Percentiles rank a stretch among this genome's conserved stretches.
Conservation (phyloP, 2,888 invertebrate species). For the Gortyna flavago region DNA sequence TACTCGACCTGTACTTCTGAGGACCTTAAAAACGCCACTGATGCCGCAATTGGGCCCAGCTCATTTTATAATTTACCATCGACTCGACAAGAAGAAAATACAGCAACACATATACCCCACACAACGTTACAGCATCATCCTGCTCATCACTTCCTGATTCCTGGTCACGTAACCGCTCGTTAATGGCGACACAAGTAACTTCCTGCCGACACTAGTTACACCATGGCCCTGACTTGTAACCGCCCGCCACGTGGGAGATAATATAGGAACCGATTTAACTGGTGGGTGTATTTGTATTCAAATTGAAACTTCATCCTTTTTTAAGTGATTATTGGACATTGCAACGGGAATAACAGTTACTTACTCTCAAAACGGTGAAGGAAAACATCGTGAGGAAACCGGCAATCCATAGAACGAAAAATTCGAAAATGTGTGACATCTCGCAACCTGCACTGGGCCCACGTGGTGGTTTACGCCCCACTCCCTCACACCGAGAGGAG, state of each 20-base stretch:
- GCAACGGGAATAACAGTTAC: neutral
- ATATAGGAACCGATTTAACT: neutral
- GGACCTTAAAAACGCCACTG: neutral
- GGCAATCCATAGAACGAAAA: no score
- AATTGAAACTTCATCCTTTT: neutral
- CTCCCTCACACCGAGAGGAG: no score
- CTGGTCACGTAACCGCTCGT: constrained; percentile 4
- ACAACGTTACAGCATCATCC: neutral
- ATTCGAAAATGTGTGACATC: neutral
- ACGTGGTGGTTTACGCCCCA: no score
- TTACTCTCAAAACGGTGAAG: neutral
- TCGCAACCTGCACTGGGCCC: neutral
- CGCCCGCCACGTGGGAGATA: constrained; percentile 13
- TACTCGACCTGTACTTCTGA: no score
- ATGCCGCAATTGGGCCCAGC: neutral
- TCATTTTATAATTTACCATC: neutral
- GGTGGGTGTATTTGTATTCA: constrained; percentile 12
- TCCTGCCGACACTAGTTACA: constrained; percentile 31
- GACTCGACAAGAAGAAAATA: neutral
- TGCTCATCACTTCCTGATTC: constrained; percentile 8
- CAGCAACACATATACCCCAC: neutral
- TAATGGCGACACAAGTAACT: constrained; percentile 3
- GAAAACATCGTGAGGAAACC: neutral
- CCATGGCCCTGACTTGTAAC: constrained; percentile 31
- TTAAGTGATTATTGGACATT: neutral